Evolutionary conservation across 2,888 invertebrate species (phyloP).

Genomic region (Drosophila emarginata): DNA sequence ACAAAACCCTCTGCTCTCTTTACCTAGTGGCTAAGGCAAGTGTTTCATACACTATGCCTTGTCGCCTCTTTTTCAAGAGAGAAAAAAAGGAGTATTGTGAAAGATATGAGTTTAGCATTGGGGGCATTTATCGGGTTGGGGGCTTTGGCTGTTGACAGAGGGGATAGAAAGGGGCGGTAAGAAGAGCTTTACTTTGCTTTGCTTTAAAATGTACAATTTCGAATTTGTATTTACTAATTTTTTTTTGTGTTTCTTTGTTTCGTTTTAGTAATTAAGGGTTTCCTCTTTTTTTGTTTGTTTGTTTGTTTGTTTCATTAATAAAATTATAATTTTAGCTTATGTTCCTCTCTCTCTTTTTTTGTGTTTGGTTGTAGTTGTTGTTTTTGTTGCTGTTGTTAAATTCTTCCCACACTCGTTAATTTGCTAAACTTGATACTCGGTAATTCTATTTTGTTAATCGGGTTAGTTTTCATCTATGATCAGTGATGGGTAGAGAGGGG

Average conservation of each 20-base stretch:
- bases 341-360: constrained; percentile 44
- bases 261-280: constrained; percentile 68
- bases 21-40: constrained; percentile 34
- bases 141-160: neutral
- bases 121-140: neutral
- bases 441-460: constrained; percentile 57
- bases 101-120: neutral
- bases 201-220: constrained; percentile 71
- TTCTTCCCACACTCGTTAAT: constrained; percentile 59
- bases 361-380: constrained; percentile 39
- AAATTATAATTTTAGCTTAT: constrained; percentile 56
- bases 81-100: neutral
- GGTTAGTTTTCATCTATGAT: constrained; percentile 27
- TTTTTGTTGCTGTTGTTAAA: constrained; percentile 51
- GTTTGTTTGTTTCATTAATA: constrained; percentile 48
- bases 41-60: neutral
- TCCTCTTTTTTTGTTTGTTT: constrained; percentile 47
- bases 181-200: constrained; percentile 27
- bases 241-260: constrained; percentile 31
- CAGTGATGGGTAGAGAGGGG: constrained; percentile 35
- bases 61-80: neutral
- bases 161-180: neutral
- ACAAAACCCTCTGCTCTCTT: neutral
- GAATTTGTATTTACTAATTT: constrained; percentile 74
- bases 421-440: constrained; percentile 72